Base-by-base conservation (phyloP, 2,888 invertebrate species). In the Drosophila testacea region DNA sequence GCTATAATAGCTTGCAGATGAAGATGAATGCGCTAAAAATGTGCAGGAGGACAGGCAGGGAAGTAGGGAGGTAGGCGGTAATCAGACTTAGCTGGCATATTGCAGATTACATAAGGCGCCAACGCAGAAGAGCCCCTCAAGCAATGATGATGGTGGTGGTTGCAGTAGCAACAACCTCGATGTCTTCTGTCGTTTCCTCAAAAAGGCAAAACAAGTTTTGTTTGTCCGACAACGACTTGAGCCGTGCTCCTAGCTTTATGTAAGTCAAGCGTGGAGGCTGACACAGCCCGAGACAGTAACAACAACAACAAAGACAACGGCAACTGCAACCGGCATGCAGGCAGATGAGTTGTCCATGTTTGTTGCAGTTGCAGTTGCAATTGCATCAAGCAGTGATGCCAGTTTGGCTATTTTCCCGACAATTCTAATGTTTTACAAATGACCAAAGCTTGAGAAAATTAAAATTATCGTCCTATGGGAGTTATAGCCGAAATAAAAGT, bases 191-290 rank as follows among this genome's bases (percentile, higher is more conserved):
- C 81, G 89, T 83, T 84, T 85, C 85, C 85, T 85, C 83, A 69
- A 88, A 77, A 73, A 76, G 79, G 72, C 73, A 82, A 76, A 84
- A 85, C 89, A 61, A 85, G 89, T 85, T 85, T 82, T 63, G 59
- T 86, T 81, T 83, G 79, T 71, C 69, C 84, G 67, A 73, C 73
- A 68, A 46, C 69, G 62, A 9, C 61, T 64, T 46, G 50, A 73
- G 59, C 61, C 64, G 69, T 71, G 76, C 83, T 88, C 87, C 87
- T 70, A 73, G 83, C 90, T 85, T 85, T 85, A 85, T 85, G 90
- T 85, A 85, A 85, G 89, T 82, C 88, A 89, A 85, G 64, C 84
- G 73, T 82, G 80, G 73, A 75, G 83, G 73, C 83, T 52, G 69
- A 81, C 67, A 63, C 64, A 62, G 65, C 62, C 64, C 62, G 61